phyloP scores from a whole-genome alignment of 2,888 invertebrate species.

The Cephonodes hylas region DNA sequence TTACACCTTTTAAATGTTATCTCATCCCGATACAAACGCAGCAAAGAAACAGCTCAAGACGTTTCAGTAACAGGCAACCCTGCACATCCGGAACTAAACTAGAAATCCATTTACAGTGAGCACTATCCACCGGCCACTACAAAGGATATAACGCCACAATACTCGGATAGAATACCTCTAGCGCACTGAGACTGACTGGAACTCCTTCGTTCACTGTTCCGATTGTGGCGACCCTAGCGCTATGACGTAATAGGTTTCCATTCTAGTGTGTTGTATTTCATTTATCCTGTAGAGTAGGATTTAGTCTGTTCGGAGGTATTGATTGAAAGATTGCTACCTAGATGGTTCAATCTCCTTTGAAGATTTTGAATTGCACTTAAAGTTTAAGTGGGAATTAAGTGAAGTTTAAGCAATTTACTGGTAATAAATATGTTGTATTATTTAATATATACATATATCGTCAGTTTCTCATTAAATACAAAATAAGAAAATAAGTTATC shows the following conservation, averaged over 20 bases:
- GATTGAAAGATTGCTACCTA: background rate
- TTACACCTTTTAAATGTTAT: no score
- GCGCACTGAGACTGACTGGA: background rate
- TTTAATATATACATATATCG: no score
- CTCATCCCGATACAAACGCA: background rate
- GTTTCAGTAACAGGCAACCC: background rate
- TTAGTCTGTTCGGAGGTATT: background rate
- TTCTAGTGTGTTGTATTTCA: background rate
- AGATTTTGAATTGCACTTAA: no score
- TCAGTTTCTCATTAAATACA: no score
- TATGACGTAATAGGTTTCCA: background rate
- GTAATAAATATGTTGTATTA: no score
- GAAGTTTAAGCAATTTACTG: no score
- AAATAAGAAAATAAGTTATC: no score
- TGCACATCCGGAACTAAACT: background rate
- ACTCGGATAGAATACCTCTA: background rate
- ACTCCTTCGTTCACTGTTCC: background rate
- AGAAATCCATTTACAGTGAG: constrained; percentile 3
- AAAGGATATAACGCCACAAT: constrained; percentile 7
- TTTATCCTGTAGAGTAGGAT: background rate
- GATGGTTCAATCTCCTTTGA: no score
- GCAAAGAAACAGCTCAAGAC: background rate
- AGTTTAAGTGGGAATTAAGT: no score
- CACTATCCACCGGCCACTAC: constrained; percentile 4
- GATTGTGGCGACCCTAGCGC: background rate